These are phyloP conservation scores for Gadus chalcogrammus DNA, from an alignment of 2,113 vertebrate species.

Conservation along the genomic window DNA sequence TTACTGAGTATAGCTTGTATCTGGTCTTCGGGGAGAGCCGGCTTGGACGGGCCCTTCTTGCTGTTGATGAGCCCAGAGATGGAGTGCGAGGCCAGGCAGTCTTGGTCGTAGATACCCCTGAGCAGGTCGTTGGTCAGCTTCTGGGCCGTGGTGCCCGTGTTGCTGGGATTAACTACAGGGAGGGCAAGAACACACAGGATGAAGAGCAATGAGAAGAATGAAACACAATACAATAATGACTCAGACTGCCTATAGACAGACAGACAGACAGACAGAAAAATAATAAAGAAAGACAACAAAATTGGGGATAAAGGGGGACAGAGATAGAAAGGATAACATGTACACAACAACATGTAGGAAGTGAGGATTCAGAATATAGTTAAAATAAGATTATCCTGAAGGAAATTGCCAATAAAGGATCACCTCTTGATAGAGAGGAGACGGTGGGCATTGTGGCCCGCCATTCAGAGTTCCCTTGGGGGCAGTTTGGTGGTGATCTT, in stretches of 20 bases:
- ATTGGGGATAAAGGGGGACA: not conserved
- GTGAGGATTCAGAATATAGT: too few relatives aligned
- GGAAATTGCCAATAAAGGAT: not conserved
- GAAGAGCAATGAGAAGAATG: too few relatives aligned
- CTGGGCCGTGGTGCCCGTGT: conserved; percentile 48
- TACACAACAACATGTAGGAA: not conserved
- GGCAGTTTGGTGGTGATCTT: conserved; percentile 16
- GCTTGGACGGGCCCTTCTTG: conserved; percentile 56
- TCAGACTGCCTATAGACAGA: too few relatives aligned
- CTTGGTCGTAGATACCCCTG: conserved; percentile 49
- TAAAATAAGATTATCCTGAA: too few relatives aligned
- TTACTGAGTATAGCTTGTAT: conserved; percentile 59
- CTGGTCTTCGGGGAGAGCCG: conserved; percentile 56
- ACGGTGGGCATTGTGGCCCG: conserved; percentile 2
- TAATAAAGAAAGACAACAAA: not conserved
- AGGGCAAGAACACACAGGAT: not conserved
- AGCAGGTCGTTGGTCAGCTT: conserved; percentile 59
- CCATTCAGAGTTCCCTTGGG: conserved; percentile 19
- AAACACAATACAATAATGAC: too few relatives aligned
- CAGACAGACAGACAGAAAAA: too few relatives aligned
- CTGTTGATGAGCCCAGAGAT: conserved; percentile 56
- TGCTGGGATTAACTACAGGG: conserved; percentile 38
- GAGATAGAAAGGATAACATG: not conserved
- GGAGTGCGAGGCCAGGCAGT: conserved; percentile 56
- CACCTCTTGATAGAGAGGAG: conserved; percentile 31